These are phyloP conservation scores for Drosophila nigrodunni DNA, from an alignment of 1,140 invertebrate genomes.

Conservation along the genomic window DNA sequence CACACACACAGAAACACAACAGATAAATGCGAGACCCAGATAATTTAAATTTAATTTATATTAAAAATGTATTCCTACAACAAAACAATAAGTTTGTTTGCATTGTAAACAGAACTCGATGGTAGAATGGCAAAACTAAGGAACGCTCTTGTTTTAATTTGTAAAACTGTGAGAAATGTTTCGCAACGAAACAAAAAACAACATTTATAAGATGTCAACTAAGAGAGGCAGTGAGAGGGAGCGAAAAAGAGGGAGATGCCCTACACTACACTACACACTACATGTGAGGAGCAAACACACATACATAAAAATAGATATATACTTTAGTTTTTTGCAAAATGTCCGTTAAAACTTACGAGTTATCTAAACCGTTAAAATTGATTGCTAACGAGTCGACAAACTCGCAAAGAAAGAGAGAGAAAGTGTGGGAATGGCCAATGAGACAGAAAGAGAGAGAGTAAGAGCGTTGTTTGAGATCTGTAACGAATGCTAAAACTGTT, in stretches of 20 bases:
- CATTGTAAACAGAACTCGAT: conserved; percentile 63
- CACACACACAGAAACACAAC: conserved; percentile 27
- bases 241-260: conserved; percentile 9
- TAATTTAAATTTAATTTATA: conserved; percentile 57
- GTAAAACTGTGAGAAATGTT: conserved; percentile 81
- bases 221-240: conserved; percentile 32
- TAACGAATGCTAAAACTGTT: conserved; percentile 38
- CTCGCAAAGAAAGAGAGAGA: conserved; percentile 5
- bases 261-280: conserved; percentile 44
- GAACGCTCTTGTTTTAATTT: conserved; percentile 56
- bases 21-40: conserved; percentile 50
- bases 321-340: conserved; percentile 56
- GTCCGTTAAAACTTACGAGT: conserved; percentile 60
- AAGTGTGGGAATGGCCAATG: conserved; percentile 16
- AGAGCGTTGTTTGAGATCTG: conserved; percentile 24
- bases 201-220: conserved; percentile 44
- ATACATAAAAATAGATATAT: conserved; percentile 30
- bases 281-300: conserved; percentile 8
- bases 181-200: conserved; percentile 80
- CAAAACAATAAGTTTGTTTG: conserved; percentile 64
- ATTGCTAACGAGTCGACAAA: conserved; percentile 46
- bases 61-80: conserved; percentile 68
- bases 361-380: conserved; percentile 53
- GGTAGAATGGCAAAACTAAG: conserved; percentile 50
- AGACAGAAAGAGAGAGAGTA: conserved; percentile 14